Evolutionary conservation across 2,888 invertebrate genomes (phyloP).

Genomic region (Scaptodrosophila latifasciaeformis): DNA sequence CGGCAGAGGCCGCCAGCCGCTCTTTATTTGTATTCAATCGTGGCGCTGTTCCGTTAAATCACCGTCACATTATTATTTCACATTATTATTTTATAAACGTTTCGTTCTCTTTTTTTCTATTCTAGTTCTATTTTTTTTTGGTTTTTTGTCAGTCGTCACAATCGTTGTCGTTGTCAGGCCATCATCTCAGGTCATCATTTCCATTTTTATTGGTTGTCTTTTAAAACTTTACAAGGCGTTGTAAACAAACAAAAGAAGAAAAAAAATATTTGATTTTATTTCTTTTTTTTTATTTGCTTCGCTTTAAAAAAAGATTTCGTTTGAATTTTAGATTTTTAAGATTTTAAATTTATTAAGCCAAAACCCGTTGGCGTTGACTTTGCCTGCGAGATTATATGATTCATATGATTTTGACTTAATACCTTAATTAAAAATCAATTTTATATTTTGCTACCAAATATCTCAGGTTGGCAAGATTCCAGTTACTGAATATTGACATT

Average conservation of each 20-base stretch:
- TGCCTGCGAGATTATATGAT: no score
- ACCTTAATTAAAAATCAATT: constrained; percentile 68
- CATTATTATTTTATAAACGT: constrained; percentile 73
- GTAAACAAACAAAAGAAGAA: no score
- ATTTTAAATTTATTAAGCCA: no score
- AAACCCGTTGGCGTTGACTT: no score
- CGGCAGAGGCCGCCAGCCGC: constrained; percentile 16
- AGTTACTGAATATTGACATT: constrained; percentile 22
- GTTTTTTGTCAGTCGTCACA: background rate
- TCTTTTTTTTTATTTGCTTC: no score
- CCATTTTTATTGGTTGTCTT: no score
- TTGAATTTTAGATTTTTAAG: no score
- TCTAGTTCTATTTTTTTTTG: constrained; percentile 4
- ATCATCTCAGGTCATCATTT: no score
- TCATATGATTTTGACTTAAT: constrained; percentile 43
- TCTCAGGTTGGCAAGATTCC: constrained; percentile 25
- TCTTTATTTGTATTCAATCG: constrained; percentile 73
- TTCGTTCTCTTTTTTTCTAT: constrained; percentile 29
- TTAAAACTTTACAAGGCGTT: no score
- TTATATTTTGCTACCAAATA: constrained; percentile 57
- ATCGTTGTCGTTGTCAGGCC: background rate
- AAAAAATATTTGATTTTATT: no score
- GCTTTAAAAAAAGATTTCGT: no score
- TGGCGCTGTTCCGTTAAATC: constrained; percentile 70
- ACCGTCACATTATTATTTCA: constrained; percentile 71